A percentile compares a stretch with the other conserved stretches of the same genome.
Evolutionary conservation across 2,888 invertebrate species (phyloP).

Genomic region (Drosophila seclusa): DNA sequence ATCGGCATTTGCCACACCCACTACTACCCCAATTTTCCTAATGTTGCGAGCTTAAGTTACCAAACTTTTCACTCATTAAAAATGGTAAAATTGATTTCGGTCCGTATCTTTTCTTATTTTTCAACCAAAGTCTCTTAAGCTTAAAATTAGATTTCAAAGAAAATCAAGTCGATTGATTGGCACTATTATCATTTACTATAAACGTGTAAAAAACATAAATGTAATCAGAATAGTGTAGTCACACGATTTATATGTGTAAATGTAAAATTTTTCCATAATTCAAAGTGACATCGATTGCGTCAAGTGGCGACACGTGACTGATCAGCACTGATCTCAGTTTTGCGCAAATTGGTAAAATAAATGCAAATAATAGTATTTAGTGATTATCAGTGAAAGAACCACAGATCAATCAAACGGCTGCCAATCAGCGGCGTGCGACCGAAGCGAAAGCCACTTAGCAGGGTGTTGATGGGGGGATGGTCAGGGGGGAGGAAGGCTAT

Average conservation of each 20-base stretch:
- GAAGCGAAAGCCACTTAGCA: conserved; percentile 1
- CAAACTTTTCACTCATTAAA: not conserved
- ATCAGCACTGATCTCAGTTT: conserved; percentile 25
- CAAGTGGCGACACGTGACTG: conserved; percentile 45
- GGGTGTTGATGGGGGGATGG: not conserved
- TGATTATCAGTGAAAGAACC: conserved; percentile 43
- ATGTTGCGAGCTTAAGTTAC: not conserved
- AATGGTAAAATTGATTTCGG: not conserved
- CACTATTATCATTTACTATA: not conserved
- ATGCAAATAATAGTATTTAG: conserved; percentile 8
- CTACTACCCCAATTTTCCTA: not conserved
- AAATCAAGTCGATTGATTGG: not conserved
- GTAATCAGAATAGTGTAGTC: conserved; percentile 12
- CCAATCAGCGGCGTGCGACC: conserved; percentile 61
- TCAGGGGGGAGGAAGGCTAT: conserved; percentile 10
- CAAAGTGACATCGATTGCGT: conserved; percentile 41
- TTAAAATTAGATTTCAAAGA: not conserved
- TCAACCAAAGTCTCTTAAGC: not conserved
- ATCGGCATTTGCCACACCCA: not conserved
- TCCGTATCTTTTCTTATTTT: not conserved
- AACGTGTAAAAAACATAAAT: not conserved
- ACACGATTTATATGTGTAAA: conserved; percentile 1
- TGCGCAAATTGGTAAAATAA: conserved; percentile 5
- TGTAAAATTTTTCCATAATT: conserved; percentile 18
- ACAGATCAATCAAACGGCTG: conserved; percentile 37